Percentiles rank a stretch among this genome's conserved stretches.
Conservation (phyloP, 2,888 invertebrate genomes). For the Dynastes maya region DNA sequence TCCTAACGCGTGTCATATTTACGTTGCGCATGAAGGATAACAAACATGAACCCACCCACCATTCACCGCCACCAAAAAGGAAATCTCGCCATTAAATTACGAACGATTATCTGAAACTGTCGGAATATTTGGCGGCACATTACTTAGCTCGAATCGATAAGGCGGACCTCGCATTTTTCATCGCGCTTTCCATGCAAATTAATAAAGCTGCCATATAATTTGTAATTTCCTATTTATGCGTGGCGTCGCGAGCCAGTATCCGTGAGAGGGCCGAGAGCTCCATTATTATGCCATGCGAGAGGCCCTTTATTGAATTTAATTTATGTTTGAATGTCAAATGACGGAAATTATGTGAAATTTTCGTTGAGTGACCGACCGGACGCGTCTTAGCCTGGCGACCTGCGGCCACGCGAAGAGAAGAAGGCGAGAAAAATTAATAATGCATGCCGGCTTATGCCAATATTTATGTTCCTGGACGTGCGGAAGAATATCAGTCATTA, state of each 20-base stretch:
- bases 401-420: neutral
- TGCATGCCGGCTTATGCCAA: conserved; percentile 39
- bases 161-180: conserved; percentile 42
- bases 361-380: conserved; percentile 37
- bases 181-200: conserved; percentile 48
- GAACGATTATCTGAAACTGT: conserved; percentile 20
- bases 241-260: conserved; percentile 24
- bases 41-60: too few species aligned
- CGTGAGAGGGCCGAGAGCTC: conserved; percentile 5
- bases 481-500: conserved; percentile 22
- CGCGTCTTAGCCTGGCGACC: neutral
- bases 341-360: conserved; percentile 50
- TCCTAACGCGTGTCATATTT: too few species aligned
- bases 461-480: conserved; percentile 33
- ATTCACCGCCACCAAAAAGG: neutral
- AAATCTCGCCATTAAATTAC: conserved; percentile 25
- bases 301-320: conserved; percentile 49
- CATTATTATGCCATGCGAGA: conserved; percentile 42
- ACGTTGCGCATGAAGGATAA: too few species aligned
- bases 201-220: conserved; percentile 49
- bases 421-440: conserved; percentile 41
- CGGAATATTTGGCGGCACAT: conserved; percentile 1
- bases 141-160: conserved; percentile 15
- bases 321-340: conserved; percentile 36
- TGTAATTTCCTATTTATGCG: conserved; percentile 50